Percentiles rank a stretch among this genome's conserved stretches.
phyloP scores from a whole-genome alignment of 2,113 vertebrate species.

The Dissostichus mawsoni region DNA sequence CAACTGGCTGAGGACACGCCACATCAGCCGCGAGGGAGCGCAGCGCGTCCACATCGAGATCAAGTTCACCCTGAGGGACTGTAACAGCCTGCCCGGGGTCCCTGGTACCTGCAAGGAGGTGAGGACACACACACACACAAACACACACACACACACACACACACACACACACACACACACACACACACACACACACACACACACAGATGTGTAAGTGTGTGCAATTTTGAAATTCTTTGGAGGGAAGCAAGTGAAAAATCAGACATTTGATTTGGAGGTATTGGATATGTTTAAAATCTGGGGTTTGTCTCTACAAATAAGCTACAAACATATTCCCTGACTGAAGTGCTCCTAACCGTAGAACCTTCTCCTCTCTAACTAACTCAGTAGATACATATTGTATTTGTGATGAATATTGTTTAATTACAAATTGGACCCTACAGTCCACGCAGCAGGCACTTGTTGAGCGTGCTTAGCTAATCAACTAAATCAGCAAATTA shows the following conservation, averaged over 20 bases:
- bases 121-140: slow-evolving; percentile 5
- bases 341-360: background rate
- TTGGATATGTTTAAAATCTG: background rate
- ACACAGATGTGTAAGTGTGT: slow-evolving; percentile 10
- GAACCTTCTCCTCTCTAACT: slow-evolving; percentile 1
- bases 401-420: background rate
- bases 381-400: background rate
- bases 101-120: slow-evolving; percentile 89
- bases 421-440: slow-evolving; percentile 10
- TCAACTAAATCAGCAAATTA: slow-evolving; percentile 23
- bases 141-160: slow-evolving; percentile 10
- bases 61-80: slow-evolving; percentile 89
- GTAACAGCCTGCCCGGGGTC: slow-evolving; percentile 88
- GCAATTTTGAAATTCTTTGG: slow-evolving; percentile 2
- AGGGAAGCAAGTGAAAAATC: background rate
- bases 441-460: background rate
- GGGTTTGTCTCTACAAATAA: background rate
- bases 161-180: background rate
- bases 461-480: slow-evolving; percentile 1
- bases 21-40: slow-evolving; percentile 85
- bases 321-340: background rate
- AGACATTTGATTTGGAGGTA: slow-evolving; percentile 4
- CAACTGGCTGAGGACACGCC: slow-evolving; percentile 87
- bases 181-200: too few species aligned
- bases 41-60: slow-evolving; percentile 89